Conservation (phyloP, 2,797 vertebrate species). For the Hoplostethus mediterraneus region DNA sequence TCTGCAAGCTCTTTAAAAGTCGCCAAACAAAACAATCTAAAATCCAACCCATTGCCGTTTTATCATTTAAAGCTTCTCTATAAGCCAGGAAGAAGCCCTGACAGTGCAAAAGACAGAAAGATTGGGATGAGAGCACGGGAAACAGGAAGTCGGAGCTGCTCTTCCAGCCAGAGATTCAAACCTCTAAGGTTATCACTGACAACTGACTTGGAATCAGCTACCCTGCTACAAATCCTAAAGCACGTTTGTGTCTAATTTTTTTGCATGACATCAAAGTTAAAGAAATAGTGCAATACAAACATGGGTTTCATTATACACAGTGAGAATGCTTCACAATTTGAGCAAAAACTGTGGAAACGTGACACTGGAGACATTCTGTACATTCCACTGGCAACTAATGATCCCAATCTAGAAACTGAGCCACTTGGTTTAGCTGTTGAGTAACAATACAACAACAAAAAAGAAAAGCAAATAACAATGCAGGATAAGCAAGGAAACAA, state of each 20-base stretch:
- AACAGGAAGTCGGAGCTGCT: slow-evolving; percentile 61
- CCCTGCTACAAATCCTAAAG: too few species aligned
- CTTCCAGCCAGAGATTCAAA: slow-evolving; percentile 23
- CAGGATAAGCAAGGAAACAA: not conserved
- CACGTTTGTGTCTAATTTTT: too few species aligned
- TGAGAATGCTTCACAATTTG: not conserved
- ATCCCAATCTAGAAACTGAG: too few species aligned
- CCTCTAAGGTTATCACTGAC: not conserved
- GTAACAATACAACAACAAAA: too few species aligned
- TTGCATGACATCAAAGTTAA: too few species aligned
- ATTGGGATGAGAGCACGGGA: slow-evolving; percentile 74
- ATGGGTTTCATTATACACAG: not conserved
- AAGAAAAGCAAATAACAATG: too few species aligned
- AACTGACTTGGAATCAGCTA: slow-evolving; percentile 4
- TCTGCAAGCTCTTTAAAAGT: not conserved
- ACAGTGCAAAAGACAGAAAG: slow-evolving; percentile 56
- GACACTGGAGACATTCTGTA: too few species aligned
- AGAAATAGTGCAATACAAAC: not conserved
- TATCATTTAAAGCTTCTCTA: slow-evolving; percentile 19
- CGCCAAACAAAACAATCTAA: not conserved
- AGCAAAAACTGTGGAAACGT: too few species aligned
- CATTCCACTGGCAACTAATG: too few species aligned
- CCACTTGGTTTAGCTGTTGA: too few species aligned
- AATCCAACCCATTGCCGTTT: not conserved
- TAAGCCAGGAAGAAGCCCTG: slow-evolving; percentile 46